These are phyloP conservation scores for Channa maculata DNA, from an alignment of 2,113 vertebrate species.

Conservation along the genomic window DNA sequence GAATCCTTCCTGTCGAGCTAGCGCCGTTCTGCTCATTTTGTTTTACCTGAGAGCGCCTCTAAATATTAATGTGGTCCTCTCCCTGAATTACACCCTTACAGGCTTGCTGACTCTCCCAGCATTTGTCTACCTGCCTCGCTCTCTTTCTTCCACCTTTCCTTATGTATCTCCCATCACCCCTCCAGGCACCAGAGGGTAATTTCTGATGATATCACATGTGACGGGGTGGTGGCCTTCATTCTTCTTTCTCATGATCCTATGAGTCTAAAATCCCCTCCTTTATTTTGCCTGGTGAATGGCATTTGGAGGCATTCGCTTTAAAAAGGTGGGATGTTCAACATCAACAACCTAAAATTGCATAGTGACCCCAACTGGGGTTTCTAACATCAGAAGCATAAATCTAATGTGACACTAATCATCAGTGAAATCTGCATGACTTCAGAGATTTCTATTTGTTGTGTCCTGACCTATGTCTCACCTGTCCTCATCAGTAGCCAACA, in stretches of 20 bases:
- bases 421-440: conserved; percentile 39
- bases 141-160: conserved; percentile 17
- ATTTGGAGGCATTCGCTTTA: conserved; percentile 67
- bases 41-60: conserved; percentile 79
- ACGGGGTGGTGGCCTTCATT: conserved; percentile 72
- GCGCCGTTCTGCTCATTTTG: conserved; percentile 73
- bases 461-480: conserved; percentile 4
- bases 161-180: conserved; percentile 51
- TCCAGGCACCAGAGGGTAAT: conserved; percentile 71
- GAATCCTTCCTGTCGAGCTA: conserved; percentile 56
- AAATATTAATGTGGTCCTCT: conserved; percentile 78
- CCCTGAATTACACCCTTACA: conserved; percentile 71
- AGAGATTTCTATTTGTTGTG: conserved; percentile 31
- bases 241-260: conserved; percentile 71
- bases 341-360: conserved; percentile 60
- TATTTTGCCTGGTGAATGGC: conserved; percentile 59
- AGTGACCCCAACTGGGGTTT: conserved; percentile 41
- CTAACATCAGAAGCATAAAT: conserved; percentile 45
- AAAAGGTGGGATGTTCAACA: conserved; percentile 56
- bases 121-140: conserved; percentile 64
- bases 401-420: conserved; percentile 10
- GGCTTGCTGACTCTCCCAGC: conserved; percentile 64
- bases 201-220: conserved; percentile 74
- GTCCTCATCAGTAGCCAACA: conserved; percentile 12
- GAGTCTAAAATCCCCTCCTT: conserved; percentile 59